phyloP scores from a whole-genome alignment of 1,140 invertebrate genomes.

The Drosophila paulistorum region DNA sequence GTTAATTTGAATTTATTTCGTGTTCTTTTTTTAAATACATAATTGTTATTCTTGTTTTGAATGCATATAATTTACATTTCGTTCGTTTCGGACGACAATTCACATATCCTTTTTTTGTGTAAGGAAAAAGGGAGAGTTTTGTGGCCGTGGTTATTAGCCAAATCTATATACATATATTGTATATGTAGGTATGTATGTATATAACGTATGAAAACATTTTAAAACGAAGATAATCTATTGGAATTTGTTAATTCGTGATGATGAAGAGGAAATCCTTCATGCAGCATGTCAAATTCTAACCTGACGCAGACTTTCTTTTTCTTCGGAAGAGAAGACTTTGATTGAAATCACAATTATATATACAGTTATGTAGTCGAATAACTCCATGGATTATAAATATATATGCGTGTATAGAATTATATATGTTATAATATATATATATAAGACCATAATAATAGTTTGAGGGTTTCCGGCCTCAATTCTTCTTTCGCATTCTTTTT shows the following conservation, averaged over 20 bases:
- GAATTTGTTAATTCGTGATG: conserved; percentile 58
- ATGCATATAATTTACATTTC: conserved; percentile 56
- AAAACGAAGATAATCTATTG: conserved; percentile 68
- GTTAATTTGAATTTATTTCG: conserved; percentile 54
- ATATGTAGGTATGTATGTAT: conserved; percentile 36
- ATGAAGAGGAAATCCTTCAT: conserved; percentile 39
- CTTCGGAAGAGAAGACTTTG: conserved; percentile 69
- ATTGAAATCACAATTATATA: conserved; percentile 74
- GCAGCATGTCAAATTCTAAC: conserved; percentile 71
- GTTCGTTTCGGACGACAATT: conserved; percentile 58
- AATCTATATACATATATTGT: conserved; percentile 54
- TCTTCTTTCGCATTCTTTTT: background rate
- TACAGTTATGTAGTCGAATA: conserved; percentile 56
- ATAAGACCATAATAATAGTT: background rate
- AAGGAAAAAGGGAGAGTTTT: conserved; percentile 30
- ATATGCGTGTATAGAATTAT: conserved; percentile 35
- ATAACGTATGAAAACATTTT: conserved; percentile 60
- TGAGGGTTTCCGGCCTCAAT: background rate
- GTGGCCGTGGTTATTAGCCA: conserved; percentile 51
- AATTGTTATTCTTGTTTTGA: conserved; percentile 45
- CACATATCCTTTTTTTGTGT: conserved; percentile 28
- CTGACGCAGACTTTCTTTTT: conserved; percentile 65
- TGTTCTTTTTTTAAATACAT: conserved; percentile 64
- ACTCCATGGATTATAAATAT: conserved; percentile 41
- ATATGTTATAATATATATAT: conserved; percentile 34